Evolutionary conservation across 2,888 invertebrate species (phyloP), one percentile per base, ranked within the genome.

Genomic region (Stenichneumon culpator): DNA sequence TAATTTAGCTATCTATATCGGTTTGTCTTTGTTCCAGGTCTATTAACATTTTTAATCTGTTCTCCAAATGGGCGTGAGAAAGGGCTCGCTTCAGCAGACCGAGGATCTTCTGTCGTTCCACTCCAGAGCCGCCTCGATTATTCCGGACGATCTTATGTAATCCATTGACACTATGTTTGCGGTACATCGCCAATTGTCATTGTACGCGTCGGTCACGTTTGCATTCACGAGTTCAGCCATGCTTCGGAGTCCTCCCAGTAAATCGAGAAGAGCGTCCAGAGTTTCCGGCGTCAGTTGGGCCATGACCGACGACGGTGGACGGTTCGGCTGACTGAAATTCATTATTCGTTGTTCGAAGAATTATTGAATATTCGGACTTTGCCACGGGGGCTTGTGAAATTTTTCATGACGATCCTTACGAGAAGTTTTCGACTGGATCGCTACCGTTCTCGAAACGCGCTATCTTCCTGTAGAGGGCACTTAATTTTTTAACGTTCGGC

Each of bases 131-230:
- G 89, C 85, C 44, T 97, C 96, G 65, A 97, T 95, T 44, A 97
- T 94, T 91, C 97, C 97, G 65, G 96, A 97, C 22, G 95, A 96
- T 84, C 97, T 94, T 90, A 97, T 96, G 92, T 96, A 97, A 93
- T 97, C 97, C 6, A 96, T 95, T 0, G 97, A 96, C 2, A 97
- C 95, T 36, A 97, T 96, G 92, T 97, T 97, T 11, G 96, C 96
- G 78, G 95, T 95, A 16, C 94, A 93, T 67, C 96, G 95, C 97
- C 97, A 97, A 57, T 95, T 95, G 6, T 96, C 96, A 73, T 95
- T 92, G 25, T 97, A 95, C 95, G 97, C 97, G 44, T 95, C 94
- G 0, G 96, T 96, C 0, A 97, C 95, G 90, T 97, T 96, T 52
- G 96, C 95, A 93, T 97, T 97, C 16, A 96, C 96, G 0, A 93